These are phyloP conservation scores for Bathybates hornii DNA, from an alignment of 2,113 vertebrate species.

Conservation along the genomic window DNA sequence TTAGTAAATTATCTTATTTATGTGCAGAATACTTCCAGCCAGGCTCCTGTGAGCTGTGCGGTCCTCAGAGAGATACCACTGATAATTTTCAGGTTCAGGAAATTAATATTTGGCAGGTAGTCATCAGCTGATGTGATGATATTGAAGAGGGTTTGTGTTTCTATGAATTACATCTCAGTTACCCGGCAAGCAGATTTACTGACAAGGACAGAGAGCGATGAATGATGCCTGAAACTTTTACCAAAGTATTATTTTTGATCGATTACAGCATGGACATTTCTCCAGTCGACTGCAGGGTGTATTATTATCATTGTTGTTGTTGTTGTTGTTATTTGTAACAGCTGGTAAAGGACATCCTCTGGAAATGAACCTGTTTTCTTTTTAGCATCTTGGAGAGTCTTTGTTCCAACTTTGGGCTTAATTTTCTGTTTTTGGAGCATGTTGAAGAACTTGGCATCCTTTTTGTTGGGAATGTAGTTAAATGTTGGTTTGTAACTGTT, in stretches of 20 bases:
- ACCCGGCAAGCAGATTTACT: not conserved
- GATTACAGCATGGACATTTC: not conserved
- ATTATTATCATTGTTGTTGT: not conserved
- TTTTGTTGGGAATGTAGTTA: not conserved
- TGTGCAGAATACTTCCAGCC: not conserved
- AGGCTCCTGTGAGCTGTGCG: not conserved
- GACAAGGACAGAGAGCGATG: not conserved
- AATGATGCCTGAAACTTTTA: not conserved
- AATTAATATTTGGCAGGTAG: slow-evolving; percentile 40
- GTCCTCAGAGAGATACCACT: not conserved
- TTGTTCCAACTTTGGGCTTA: not conserved
- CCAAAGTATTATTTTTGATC: not conserved
- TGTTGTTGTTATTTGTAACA: not conserved
- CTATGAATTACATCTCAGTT: not conserved
- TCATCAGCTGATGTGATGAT: not conserved
- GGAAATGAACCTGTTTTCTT: not conserved
- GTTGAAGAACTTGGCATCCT: not conserved
- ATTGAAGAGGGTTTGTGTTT: not conserved
- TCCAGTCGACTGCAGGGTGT: not conserved
- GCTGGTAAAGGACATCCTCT: not conserved
- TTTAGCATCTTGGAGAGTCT: not conserved
- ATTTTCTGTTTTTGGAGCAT: not conserved
- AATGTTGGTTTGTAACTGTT: not conserved
- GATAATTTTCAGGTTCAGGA: slow-evolving; percentile 34
- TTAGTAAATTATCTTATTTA: not conserved